Percentiles rank a stretch among this genome's conserved stretches.
These are phyloP conservation scores for Catalaphyllia jardinei DNA, from an alignment of 64 coral and sea anemone genomes.

Conservation along the genomic window DNA sequence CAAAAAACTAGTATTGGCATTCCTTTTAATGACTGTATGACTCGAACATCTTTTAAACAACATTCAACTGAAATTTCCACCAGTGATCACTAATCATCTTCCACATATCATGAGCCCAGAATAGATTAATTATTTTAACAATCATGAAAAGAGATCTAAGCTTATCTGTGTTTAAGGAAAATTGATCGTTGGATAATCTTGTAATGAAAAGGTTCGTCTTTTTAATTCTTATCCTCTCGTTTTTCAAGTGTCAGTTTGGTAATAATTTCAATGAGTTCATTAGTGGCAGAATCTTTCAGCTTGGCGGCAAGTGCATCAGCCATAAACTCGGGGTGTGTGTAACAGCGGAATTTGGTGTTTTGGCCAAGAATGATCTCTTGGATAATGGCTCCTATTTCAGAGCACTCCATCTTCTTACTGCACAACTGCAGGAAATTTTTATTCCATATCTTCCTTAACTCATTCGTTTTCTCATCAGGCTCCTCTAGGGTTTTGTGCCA, in stretches of 20 bases:
- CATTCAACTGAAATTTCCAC: too few species aligned
- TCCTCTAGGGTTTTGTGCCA: conserved; percentile 31
- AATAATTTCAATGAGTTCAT: not conserved
- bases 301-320: not conserved
- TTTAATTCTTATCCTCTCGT: not conserved
- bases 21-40: too few species aligned
- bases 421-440: too few species aligned
- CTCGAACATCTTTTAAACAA: too few species aligned
- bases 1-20: too few species aligned
- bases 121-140: too few species aligned
- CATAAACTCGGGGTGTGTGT: not conserved
- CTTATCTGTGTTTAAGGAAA: too few species aligned
- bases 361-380: conserved; percentile 5
- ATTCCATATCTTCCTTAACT: not conserved
- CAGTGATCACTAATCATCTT: too few species aligned
- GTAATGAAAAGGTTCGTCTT: too few species aligned
- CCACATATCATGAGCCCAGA: too few species aligned
- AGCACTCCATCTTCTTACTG: not conserved
- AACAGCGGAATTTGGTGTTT: conserved; percentile 1
- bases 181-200: too few species aligned
- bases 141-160: too few species aligned
- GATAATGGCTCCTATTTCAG: not conserved
- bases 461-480: conserved; percentile 36
- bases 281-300: not conserved
- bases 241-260: not conserved